These are phyloP conservation scores for Cinclus mexicanus DNA, from an alignment of 2,113 vertebrate genomes.

Conservation along the genomic window DNA sequence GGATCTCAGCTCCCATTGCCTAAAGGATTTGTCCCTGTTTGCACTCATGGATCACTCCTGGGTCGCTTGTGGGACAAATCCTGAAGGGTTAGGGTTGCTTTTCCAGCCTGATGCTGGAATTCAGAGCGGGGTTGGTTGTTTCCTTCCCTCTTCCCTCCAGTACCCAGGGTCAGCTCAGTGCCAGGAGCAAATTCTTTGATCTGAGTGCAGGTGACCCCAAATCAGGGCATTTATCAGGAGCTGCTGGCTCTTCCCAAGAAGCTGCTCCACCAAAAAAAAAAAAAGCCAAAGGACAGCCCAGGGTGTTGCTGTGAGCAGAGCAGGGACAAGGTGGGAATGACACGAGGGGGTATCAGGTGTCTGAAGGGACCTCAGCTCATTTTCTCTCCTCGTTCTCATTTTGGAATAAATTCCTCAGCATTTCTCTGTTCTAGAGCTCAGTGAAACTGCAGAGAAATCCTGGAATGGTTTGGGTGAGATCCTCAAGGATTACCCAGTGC, in stretches of 20 bases:
- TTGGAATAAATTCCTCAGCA: background rate
- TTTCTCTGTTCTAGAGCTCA: background rate
- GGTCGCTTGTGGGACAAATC: background rate
- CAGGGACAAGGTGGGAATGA: background rate
- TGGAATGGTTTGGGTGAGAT: background rate
- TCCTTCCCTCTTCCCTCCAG: background rate
- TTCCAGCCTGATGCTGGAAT: background rate
- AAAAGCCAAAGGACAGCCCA: background rate
- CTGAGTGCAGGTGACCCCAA: background rate
- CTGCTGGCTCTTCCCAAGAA: background rate
- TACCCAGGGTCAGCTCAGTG: background rate
- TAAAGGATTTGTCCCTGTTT: background rate
- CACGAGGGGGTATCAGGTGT: background rate
- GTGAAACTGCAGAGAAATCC: background rate
- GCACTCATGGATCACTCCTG: accelerated
- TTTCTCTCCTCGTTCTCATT: background rate
- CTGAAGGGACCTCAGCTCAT: background rate
- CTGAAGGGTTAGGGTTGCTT: background rate
- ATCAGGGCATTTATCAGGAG: background rate
- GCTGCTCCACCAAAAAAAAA: background rate
- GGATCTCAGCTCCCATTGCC: too few species aligned
- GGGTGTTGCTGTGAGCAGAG: background rate
- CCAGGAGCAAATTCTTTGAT: background rate
- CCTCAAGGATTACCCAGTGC: background rate
- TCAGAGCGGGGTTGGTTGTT: background rate